Base-by-base conservation (phyloP, 2,888 invertebrate genomes). In the Danaus chrysippus region DNA sequence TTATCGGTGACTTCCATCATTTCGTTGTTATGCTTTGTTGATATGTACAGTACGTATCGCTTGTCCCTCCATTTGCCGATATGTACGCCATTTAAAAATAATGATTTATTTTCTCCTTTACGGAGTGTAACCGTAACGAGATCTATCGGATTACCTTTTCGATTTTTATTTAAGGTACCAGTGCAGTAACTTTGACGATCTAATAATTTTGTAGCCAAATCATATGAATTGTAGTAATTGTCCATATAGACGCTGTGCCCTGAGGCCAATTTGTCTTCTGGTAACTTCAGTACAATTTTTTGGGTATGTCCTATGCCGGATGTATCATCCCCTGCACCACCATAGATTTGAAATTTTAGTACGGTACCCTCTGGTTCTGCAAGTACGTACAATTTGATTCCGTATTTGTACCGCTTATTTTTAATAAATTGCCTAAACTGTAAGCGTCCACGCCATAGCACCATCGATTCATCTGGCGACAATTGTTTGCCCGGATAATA, bases 181-280 rank as follows among this genome's bases (percentile, higher is more conserved):
- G 82, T 83, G 63, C 76, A 77, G 63, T 82, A 80, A 10, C 79
- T 81, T 54, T 76, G 62, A 54, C 71, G 71, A 63, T 74, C 67
- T 59, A 77, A 19, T 42, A 81, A 70, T 64, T 72, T 69, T 23
- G 69, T 67, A 52, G 78, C 76, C 56, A 81, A 68, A 46, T 56
- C 64, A 62, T 71, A 73, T 3, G 71, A 73, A 44, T 74, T 81
- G 56, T 76, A 79, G 54, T 70, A 78, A 64, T 75, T 76, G 54
- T 78, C 77, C 74, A 82, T 76, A 54, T 76, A 0, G n/a, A 78
- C 59, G 59, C 63, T 46, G 64, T 78, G 77, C 6, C 77, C 78
- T 54, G 56, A 61, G 53, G 74, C 70, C n/a, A 78, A 60, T 66
- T 61, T 74, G 23, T 71, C 73, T 65, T 77, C 71, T 17, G 78